Conservation (phyloP, 2,113 vertebrate genomes). For the Vanacampus margaritifer region DNA sequence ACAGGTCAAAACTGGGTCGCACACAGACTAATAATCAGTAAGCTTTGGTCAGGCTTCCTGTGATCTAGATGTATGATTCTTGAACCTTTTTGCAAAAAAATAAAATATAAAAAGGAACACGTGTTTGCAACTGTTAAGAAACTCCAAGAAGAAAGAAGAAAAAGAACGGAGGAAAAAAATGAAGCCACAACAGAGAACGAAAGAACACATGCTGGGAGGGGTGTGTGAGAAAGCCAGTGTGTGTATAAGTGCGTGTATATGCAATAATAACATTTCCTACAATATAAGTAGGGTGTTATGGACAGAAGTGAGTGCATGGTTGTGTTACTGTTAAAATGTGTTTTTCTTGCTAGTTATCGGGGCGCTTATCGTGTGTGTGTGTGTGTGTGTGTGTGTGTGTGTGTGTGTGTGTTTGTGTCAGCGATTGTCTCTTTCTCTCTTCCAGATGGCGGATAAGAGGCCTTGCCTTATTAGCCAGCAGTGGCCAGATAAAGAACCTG, state of each 20-base stretch:
- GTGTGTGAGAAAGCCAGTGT: neutral
- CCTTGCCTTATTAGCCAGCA: constrained; percentile 77
- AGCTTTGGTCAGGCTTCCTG: constrained; percentile 53
- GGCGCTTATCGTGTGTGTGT: constrained; percentile 55
- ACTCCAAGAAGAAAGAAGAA: constrained; percentile 47
- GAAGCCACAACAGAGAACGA: constrained; percentile 19
- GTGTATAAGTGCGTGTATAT: neutral
- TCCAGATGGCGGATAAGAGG: constrained; percentile 78
- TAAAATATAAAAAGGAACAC: constrained; percentile 13
- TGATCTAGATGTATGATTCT: constrained; percentile 36
- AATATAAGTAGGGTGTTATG: constrained; percentile 11
- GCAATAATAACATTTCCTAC: neutral
- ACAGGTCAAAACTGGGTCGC: constrained; percentile 46
- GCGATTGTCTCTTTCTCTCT: constrained; percentile 29
- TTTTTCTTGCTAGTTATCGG: constrained; percentile 63
- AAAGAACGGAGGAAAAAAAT: constrained; percentile 1
- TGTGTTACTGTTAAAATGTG: constrained; percentile 54
- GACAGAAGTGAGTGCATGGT: constrained; percentile 32
- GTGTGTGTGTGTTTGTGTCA: constrained; percentile 28
- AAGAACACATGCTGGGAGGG: constrained; percentile 13
- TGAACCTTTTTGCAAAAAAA: constrained; percentile 4
- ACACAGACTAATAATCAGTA: constrained; percentile 31
- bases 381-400: constrained; percentile 12
- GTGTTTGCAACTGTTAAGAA: constrained; percentile 30
- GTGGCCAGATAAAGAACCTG: constrained; percentile 76